phyloP scores from a whole-genome alignment of 1,140 invertebrate genomes.

The Zaprionus tsacasi region DNA sequence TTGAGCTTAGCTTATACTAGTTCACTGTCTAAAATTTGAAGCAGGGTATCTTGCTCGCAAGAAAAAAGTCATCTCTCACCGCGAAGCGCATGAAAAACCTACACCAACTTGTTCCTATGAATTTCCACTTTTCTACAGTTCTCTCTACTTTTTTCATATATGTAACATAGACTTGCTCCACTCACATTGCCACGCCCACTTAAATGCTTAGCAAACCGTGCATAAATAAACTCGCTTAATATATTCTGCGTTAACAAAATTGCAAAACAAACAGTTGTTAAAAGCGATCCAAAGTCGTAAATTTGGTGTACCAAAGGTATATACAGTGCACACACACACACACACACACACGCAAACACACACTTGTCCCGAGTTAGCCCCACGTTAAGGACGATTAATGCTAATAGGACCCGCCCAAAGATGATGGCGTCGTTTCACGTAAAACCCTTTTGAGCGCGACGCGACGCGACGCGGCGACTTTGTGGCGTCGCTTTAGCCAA shows the following conservation, averaged over 20 bases:
- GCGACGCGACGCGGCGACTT: constrained; percentile 47
- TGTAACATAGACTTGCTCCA: neutral
- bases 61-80: too few species aligned
- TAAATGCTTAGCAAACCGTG: constrained; percentile 53
- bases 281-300: constrained; percentile 69
- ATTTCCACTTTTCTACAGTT: neutral
- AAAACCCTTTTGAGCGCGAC: constrained; percentile 59
- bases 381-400: constrained; percentile 56
- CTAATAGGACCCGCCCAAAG: constrained; percentile 70
- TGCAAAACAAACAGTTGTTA: constrained; percentile 76
- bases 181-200: constrained; percentile 24
- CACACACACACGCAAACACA: constrained; percentile 6
- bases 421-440: constrained; percentile 9
- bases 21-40: too few species aligned
- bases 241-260: constrained; percentile 57
- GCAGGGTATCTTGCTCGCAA: too few species aligned
- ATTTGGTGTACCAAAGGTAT: constrained; percentile 45
- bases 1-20: too few species aligned
- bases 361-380: neutral
- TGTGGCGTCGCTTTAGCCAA: constrained; percentile 64
- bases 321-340: constrained; percentile 37
- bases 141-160: neutral
- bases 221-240: constrained; percentile 62
- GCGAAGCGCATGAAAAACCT: neutral
- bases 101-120: neutral